These are phyloP conservation scores for Megalurothrips usitatus DNA, from an alignment of 2,888 invertebrate species.

Conservation along the genomic window DNA sequence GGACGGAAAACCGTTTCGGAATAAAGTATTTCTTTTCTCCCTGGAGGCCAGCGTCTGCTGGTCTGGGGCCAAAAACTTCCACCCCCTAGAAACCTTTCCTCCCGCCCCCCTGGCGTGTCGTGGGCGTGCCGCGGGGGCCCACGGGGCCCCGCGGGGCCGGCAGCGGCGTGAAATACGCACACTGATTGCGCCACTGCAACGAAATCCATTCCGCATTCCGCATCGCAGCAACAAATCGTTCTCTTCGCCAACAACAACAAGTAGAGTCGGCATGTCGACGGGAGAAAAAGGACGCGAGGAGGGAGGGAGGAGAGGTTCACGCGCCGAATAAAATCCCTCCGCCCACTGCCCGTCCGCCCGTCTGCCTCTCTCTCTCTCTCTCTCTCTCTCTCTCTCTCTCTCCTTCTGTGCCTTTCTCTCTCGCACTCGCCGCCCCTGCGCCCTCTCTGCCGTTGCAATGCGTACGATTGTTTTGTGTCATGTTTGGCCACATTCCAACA, in stretches of 20 bases:
- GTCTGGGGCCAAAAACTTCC: not conserved
- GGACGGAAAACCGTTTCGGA: not conserved
- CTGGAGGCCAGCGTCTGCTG: not conserved
- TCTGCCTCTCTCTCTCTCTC: not conserved
- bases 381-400: not conserved
- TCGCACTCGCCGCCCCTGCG: not conserved
- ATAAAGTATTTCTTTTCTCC: not conserved
- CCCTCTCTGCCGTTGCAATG: not conserved
- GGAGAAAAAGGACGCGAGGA: no score
- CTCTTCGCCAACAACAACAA: no score
- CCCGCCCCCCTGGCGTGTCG: no score
- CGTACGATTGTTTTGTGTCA: not conserved
- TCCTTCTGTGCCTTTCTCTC: not conserved
- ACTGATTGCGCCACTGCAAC: constrained; percentile 14
- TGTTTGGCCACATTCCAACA: not conserved
- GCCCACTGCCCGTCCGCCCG: not conserved
- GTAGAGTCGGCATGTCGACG: no score
- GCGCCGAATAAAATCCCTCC: no score
- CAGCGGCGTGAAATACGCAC: not conserved
- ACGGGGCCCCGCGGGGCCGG: not conserved
- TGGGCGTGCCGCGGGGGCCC: not conserved
- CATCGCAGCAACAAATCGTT: not conserved
- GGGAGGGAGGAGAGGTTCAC: no score
- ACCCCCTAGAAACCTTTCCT: no score
- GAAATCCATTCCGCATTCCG: constrained; percentile 20